Evolutionary conservation across 2,797 vertebrate genomes (phyloP).

Genomic region (Huso huso): DNA sequence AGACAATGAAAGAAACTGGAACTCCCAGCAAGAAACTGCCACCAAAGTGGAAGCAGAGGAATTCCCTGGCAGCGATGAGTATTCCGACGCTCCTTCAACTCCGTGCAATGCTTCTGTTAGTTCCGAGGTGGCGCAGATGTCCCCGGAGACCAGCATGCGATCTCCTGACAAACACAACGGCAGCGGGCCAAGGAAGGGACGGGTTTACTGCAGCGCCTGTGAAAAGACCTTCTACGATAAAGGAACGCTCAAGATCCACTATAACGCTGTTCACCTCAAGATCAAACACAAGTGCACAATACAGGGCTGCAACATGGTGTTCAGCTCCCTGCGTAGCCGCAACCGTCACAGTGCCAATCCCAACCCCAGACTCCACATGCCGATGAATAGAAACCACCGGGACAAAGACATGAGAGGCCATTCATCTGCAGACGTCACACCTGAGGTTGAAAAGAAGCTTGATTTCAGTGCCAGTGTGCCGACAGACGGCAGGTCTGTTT

Average conservation of each 20-base stretch:
- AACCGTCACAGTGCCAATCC: constrained; percentile 97
- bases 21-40: constrained; percentile 46
- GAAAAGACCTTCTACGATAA: constrained; percentile 98
- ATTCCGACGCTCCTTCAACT: constrained; percentile 62
- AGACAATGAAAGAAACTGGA: constrained; percentile 57
- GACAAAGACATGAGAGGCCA: constrained; percentile 81
- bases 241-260: constrained; percentile 96
- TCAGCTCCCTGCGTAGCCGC: constrained; percentile 89
- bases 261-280: constrained; percentile 95
- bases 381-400: constrained; percentile 92
- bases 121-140: constrained; percentile 71
- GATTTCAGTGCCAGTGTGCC: constrained; percentile 51
- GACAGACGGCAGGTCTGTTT: constrained; percentile 59
- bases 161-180: constrained; percentile 61
- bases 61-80: constrained; percentile 62
- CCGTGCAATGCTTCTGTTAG: constrained; percentile 65
- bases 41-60: constrained; percentile 72
- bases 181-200: constrained; percentile 73
- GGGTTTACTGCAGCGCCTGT: constrained; percentile 90
- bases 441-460: constrained; percentile 56
- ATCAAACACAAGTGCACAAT: constrained; percentile 97
- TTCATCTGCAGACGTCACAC: constrained; percentile 55
- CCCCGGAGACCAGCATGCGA: constrained; percentile 74
- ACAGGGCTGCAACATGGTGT: constrained; percentile 97
- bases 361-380: constrained; percentile 95